Evolutionary conservation across 92 coral and sea anemone species (phyloP).

Genomic region (Paramuricea clavata): DNA sequence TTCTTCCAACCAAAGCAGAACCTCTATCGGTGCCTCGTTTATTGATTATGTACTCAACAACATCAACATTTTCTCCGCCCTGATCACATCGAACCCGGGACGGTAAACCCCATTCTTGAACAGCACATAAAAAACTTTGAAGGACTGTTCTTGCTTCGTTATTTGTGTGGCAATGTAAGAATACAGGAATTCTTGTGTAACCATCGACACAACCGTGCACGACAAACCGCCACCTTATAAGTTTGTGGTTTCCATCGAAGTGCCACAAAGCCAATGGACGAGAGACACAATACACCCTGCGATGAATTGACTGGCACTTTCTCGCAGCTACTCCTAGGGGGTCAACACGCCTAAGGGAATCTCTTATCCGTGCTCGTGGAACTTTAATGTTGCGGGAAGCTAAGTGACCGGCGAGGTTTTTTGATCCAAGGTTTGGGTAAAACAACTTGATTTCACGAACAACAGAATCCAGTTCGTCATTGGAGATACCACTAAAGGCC

Average conservation of each 20-base stretch:
- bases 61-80: slow-evolving; percentile 7
- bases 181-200: slow-evolving; percentile 63
- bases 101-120: slow-evolving; percentile 36
- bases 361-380: slow-evolving; percentile 63
- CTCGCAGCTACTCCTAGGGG: slow-evolving; percentile 66
- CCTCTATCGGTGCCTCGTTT: slow-evolving; percentile 13
- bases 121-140: slow-evolving; percentile 48
- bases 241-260: slow-evolving; percentile 63
- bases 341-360: slow-evolving; percentile 69
- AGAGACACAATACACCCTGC: slow-evolving; percentile 31
- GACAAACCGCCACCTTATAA: slow-evolving; percentile 4
- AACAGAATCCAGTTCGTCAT: slow-evolving; percentile 60
- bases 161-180: slow-evolving; percentile 57
- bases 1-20: background rate
- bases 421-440: slow-evolving; percentile 68
- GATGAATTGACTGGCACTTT: slow-evolving; percentile 34
- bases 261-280: slow-evolving; percentile 41
- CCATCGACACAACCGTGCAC: slow-evolving; percentile 69
- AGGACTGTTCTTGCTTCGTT: slow-evolving; percentile 65
- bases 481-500: slow-evolving; percentile 59
- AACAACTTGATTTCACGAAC: slow-evolving; percentile 46
- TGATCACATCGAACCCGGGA: slow-evolving; percentile 19
- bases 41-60: background rate
- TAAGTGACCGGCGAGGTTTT: slow-evolving; percentile 69
- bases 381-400: slow-evolving; percentile 61